These are phyloP conservation scores for Branchinecta lindahli DNA, from an alignment of 1,140 invertebrate genomes.

Conservation along the genomic window DNA sequence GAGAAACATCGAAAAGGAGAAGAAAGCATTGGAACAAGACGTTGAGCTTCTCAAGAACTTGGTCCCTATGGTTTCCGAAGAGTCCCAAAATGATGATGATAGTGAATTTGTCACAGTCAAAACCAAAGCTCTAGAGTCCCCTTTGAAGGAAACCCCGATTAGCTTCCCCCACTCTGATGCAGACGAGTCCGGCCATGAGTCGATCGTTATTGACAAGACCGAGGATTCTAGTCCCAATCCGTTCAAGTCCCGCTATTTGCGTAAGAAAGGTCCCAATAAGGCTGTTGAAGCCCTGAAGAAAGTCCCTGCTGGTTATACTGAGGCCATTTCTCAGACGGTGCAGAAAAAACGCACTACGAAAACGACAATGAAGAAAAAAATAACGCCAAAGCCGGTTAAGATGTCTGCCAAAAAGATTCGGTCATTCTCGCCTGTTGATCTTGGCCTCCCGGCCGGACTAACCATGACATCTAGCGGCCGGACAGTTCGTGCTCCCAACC, in stretches of 20 bases:
- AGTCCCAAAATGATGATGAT: neutral
- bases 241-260: neutral
- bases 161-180: neutral
- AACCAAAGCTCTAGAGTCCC: neutral
- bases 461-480: neutral
- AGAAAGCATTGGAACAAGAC: neutral
- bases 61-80: neutral
- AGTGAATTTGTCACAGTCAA: neutral
- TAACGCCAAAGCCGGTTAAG: neutral
- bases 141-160: neutral
- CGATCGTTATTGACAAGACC: neutral
- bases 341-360: neutral
- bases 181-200: neutral
- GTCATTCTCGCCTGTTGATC: neutral
- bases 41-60: neutral
- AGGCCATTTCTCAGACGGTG: neutral
- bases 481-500: neutral
- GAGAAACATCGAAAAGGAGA: neutral
- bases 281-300: neutral
- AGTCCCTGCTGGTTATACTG: neutral
- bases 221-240: neutral
- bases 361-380: neutral
- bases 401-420: neutral
- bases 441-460: neutral
- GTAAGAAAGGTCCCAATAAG: slow-evolving; percentile 1